Base-by-base conservation (phyloP, 2,888 invertebrate species). In the Aplocera efformata region DNA sequence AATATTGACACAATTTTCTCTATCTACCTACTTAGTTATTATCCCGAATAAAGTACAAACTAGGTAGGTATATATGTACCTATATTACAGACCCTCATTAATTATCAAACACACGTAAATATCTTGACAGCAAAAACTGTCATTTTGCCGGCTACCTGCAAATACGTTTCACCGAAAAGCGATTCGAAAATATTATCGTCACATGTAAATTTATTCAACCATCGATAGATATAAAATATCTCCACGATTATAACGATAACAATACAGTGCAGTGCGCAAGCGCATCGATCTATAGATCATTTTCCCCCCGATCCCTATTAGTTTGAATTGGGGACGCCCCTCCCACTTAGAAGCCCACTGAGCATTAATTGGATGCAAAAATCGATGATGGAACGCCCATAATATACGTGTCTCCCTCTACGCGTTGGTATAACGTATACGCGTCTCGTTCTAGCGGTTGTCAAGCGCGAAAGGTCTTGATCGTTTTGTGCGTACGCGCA, bases 241-340 rank as follows among this genome's bases (percentile, higher is more conserved):
- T 76, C 76, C 74, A 73, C 68, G 73, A 79, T 79, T 77, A 75
- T 69, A 75, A 71, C 72, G 78, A 80, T 79, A 83, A 86, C 84
- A 86, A 86, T 86, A 78, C 82, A 67, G 69, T 70, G 67, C 71
- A 70, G 72, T 63, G 75, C 67, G 74, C 59, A 58, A 28, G 66
- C 70, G 67, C 76, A 69, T 64, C 63, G 81, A 81, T 84, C 86
- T 84, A 84, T 86, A 84, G 84, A 86, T 88, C 88, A 86, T 88
- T 84, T n/a, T 83, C 73, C 72, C 62, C 78, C 82, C 76, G 75
- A 80, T 80, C 77, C 79, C 79, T 81, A 85, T 86, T 88, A 85
- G 85, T 72, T 70, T 80, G 79, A 70, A 75, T 74, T 73, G 62
- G 54, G 51, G 23, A 65, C 56, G 78, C 82, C 67, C 82, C 86